Evolutionary conservation across 2,113 vertebrate species (phyloP).

Genomic region (Pomatorhinus ruficollis): DNA sequence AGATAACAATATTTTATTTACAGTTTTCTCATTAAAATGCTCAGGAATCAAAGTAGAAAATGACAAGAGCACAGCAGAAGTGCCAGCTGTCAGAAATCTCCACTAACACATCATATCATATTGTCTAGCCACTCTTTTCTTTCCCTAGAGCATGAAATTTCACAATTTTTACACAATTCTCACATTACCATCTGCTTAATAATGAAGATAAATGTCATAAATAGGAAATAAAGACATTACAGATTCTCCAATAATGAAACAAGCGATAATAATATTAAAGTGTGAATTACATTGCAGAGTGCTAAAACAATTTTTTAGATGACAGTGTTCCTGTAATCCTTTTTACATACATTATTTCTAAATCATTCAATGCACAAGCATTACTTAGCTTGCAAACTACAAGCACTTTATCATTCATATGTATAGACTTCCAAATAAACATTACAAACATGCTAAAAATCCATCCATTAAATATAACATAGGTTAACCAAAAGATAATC

Average conservation of each 20-base stretch:
- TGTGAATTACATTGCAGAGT: not conserved
- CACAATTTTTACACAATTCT: not conserved
- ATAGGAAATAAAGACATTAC: not conserved
- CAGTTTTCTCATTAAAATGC: not conserved
- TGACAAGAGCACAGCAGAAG: not conserved
- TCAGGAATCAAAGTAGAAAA: not conserved
- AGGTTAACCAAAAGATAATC: not conserved
- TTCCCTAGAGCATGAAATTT: not conserved
- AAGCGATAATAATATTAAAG: not conserved
- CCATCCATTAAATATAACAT: not conserved
- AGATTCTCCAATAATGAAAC: not conserved
- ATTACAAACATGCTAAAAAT: conserved; percentile 19
- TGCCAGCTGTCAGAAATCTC: not conserved
- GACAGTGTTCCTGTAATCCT: not conserved
- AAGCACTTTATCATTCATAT: not conserved
- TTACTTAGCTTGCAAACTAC: not conserved
- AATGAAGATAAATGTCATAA: not conserved
- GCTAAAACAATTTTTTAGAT: not conserved
- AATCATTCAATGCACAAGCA: not conserved
- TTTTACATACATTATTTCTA: not conserved
- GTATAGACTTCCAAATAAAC: conserved; percentile 2
- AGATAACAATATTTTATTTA: not conserved
- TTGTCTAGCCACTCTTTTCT: not conserved
- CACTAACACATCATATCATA: not conserved
- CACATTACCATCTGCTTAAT: not conserved